phyloP scores from a whole-genome alignment of 2,113 vertebrate genomes.

The Prionailurus viverrinus region DNA sequence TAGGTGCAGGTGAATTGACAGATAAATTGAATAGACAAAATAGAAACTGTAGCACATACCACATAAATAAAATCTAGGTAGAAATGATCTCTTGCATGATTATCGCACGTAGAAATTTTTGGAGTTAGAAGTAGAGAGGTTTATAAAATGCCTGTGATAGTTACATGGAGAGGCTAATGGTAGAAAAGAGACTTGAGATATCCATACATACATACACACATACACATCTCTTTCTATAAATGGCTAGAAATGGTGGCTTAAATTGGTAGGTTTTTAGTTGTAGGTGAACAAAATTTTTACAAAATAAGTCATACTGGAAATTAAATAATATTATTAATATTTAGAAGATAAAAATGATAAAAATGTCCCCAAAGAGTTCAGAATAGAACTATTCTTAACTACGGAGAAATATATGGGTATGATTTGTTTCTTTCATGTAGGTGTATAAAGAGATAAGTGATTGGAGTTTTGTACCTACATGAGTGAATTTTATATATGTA shows the following conservation, averaged over 20 bases:
- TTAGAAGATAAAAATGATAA: constrained; percentile 26
- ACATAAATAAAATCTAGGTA: constrained; percentile 27
- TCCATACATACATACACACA: too few species aligned
- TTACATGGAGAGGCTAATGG: not conserved
- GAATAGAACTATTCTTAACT: constrained; percentile 1
- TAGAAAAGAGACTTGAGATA: not conserved
- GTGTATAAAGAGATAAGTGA: constrained; percentile 21
- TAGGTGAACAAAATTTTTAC: not conserved
- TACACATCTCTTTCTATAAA: not conserved
- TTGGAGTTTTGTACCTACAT: constrained; percentile 17
- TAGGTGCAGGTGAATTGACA: not conserved
- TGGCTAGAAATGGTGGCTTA: constrained; percentile 15
- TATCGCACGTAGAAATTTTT: not conserved
- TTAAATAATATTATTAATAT: constrained; percentile 43
- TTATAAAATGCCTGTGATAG: not conserved
- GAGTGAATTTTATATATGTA: not conserved
- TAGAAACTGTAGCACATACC: not conserved
- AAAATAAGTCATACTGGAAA: constrained; percentile 51
- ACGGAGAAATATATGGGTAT: not conserved
- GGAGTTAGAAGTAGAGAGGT: not conserved
- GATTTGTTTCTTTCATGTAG: not conserved
- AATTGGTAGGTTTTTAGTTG: constrained; percentile 42
- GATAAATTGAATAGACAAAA: constrained; percentile 36
- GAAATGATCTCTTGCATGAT: not conserved
- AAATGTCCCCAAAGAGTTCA: constrained; percentile 26